Conservation (phyloP, 1,140 invertebrate species). For the Delia radicum region DNA sequence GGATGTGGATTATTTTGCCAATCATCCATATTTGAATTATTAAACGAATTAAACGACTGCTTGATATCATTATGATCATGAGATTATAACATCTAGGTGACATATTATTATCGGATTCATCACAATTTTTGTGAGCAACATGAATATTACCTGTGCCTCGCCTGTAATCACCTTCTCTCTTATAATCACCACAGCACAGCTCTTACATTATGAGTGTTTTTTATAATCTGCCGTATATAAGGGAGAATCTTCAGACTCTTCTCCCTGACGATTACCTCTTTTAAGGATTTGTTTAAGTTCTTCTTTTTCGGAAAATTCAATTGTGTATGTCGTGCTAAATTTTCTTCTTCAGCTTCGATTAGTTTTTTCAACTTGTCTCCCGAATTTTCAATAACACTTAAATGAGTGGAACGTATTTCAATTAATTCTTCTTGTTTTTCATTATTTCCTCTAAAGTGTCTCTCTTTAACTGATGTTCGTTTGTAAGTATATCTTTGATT, state of each 20-base stretch:
- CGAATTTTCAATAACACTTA: conserved; percentile 54
- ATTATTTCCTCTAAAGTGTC: conserved; percentile 49
- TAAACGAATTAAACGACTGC: conserved; percentile 37
- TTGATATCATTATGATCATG: conserved; percentile 21
- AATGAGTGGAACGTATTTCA: conserved; percentile 52
- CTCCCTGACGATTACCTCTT: no score
- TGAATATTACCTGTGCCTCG: no score
- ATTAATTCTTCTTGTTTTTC: conserved; percentile 52
- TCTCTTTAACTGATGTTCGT: conserved; percentile 33
- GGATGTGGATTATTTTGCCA: conserved; percentile 41
- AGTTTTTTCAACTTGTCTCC: conserved; percentile 53
- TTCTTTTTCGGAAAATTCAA: background rate
- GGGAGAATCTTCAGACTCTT: background rate
- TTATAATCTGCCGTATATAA: background rate
- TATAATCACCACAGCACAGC: no score
- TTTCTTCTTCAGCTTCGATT: conserved; percentile 42
- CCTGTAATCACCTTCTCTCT: no score
- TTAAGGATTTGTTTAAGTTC: no score
- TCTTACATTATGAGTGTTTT: no score
- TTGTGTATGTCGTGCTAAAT: background rate
- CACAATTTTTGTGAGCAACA: background rate
- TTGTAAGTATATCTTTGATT: conserved; percentile 36
- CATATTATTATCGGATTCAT: background rate
- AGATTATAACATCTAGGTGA: background rate
- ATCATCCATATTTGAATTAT: conserved; percentile 47